Evolutionary conservation across 2,797 vertebrate species (phyloP).

Genomic region (Psittacula echo): DNA sequence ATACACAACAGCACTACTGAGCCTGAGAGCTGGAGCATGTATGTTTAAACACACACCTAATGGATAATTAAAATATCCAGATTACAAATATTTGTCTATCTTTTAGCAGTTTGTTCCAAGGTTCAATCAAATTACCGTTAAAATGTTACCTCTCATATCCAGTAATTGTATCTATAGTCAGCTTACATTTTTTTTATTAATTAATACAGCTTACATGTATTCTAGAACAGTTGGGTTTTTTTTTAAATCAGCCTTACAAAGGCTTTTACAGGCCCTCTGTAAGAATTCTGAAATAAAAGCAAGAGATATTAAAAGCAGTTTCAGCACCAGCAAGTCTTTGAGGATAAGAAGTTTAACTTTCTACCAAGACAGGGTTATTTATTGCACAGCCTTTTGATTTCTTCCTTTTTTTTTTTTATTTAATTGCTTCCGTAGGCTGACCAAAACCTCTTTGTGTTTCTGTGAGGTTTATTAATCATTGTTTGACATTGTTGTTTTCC

Average conservation of each 20-base stretch:
- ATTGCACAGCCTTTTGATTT: not conserved
- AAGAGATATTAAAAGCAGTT: not conserved
- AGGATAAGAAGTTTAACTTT: not conserved
- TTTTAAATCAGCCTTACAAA: not conserved
- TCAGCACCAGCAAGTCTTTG: not conserved
- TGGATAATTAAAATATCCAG: not conserved
- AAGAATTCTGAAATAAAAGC: not conserved
- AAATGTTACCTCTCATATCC: not conserved
- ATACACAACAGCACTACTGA: not conserved
- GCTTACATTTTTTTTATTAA: not conserved
- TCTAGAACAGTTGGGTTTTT: not conserved
- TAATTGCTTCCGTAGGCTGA: not conserved
- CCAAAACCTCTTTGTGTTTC: not conserved
- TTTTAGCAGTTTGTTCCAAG: not conserved
- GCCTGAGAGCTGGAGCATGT: not conserved
- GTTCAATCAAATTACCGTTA: not conserved
- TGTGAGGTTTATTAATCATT: not conserved
- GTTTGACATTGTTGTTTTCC: not conserved
- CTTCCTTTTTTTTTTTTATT: not conserved
- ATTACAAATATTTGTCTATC: not conserved
- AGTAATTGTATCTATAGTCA: not conserved
- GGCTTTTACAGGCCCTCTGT: not conserved
- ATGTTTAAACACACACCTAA: not conserved
- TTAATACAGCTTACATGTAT: not conserved
- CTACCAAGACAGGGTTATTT: not conserved